phyloP scores from a whole-genome alignment of 2,113 vertebrate species.

The Phrynocephalus versicolor region DNA sequence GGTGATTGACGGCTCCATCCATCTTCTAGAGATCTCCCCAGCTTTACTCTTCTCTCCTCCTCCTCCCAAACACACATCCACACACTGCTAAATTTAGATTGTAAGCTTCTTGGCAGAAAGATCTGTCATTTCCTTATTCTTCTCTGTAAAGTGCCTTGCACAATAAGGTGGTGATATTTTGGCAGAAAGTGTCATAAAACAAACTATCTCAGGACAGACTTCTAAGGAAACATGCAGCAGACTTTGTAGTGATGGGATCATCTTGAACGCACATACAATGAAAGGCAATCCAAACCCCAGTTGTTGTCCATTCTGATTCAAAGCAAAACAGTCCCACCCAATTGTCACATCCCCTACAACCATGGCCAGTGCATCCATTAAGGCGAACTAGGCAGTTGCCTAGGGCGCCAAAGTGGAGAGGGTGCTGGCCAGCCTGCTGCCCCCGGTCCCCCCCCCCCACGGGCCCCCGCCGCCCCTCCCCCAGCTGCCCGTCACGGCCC shows the following conservation, averaged over 20 bases:
- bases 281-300: background rate
- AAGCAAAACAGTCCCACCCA: background rate
- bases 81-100: background rate
- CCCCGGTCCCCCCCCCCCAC: too few relatives aligned
- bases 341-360: background rate
- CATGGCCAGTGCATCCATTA: too few relatives aligned
- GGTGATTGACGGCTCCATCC: slow-evolving; percentile 1
- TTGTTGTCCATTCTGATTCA: background rate
- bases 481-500: too few relatives aligned
- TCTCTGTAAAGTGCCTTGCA: background rate
- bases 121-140: background rate
- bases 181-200: background rate
- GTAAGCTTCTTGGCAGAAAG: background rate
- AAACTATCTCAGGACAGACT: background rate
- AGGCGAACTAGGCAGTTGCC: too few relatives aligned
- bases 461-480: too few relatives aligned
- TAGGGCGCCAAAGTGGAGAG: too few relatives aligned
- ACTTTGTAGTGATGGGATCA: background rate
- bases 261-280: background rate
- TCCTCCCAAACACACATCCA: background rate
- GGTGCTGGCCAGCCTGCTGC: too few relatives aligned
- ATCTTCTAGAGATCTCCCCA: background rate
- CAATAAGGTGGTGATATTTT: background rate
- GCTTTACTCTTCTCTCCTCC: rapidly evolving
- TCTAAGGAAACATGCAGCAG: background rate